A percentile compares a stretch with the other conserved stretches of the same genome.
Evolutionary conservation across 2,113 vertebrate species (phyloP).

Genomic region (Stegostoma tigrinum): DNA sequence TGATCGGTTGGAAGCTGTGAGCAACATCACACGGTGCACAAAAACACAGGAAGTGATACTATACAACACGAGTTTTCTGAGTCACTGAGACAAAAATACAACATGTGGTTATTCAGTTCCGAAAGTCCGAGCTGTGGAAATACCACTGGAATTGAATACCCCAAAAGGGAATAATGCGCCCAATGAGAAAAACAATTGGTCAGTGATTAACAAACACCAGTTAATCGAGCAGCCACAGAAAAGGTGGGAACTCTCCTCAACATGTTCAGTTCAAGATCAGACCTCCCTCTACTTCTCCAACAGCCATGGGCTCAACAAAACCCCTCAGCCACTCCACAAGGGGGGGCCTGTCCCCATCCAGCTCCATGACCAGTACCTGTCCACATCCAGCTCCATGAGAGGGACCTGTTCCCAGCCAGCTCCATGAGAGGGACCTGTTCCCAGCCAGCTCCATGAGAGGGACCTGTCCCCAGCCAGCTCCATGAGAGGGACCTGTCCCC

Average conservation of each 20-base stretch:
- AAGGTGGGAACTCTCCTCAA: not conserved
- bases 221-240: not conserved
- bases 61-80: constrained; percentile 11
- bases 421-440: no score
- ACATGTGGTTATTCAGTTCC: constrained; percentile 9
- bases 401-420: not conserved
- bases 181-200: not conserved
- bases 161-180: not conserved
- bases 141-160: not conserved
- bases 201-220: not conserved
- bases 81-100: constrained; percentile 16
- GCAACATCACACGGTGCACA: not conserved
- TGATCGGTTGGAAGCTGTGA: not conserved
- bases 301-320: not conserved
- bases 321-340: not conserved
- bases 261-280: not conserved
- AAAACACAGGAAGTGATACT: constrained; percentile 29
- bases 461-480: no score
- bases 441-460: no score
- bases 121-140: not conserved
- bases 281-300: not conserved
- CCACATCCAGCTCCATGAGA: not conserved
- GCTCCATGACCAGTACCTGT: not conserved
- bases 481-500: no score
- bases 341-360: not conserved